phyloP scores from a whole-genome alignment of 1,140 invertebrate genomes.

The Drosophila paulistorum region DNA sequence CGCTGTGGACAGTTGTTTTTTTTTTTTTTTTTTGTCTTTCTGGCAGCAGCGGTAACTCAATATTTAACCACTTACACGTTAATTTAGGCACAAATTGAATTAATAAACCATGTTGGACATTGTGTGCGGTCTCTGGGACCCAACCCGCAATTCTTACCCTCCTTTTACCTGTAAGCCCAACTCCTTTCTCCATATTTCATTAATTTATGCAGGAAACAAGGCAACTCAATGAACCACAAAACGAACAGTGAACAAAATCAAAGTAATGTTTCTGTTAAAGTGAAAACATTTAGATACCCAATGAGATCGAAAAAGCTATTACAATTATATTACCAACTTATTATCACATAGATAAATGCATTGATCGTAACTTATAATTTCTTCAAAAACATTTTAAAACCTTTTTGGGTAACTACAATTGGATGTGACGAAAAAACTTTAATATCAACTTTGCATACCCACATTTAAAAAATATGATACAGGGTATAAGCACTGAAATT shows the following conservation, averaged over 20 bases:
- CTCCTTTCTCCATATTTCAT: conserved; percentile 77
- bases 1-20: conserved; percentile 12
- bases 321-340: too few species aligned
- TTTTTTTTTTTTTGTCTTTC: conserved; percentile 8
- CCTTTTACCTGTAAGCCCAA: neutral
- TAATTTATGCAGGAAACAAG: conserved; percentile 79
- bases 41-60: conserved; percentile 70
- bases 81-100: conserved; percentile 83
- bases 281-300: neutral
- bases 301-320: neutral
- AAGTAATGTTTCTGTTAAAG: neutral
- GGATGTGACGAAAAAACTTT: too few species aligned
- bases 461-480: neutral
- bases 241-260: conserved; percentile 14
- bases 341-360: too few species aligned
- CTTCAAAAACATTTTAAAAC: too few species aligned
- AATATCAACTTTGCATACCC: neutral
- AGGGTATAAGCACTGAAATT: conserved; percentile 43
- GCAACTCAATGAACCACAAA: conserved; percentile 67
- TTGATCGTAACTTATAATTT: too few species aligned
- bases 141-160: conserved; percentile 25
- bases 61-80: conserved; percentile 82
- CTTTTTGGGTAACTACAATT: neutral
- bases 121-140: conserved; percentile 71
- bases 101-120: conserved; percentile 82